A percentile compares a stretch with the other conserved stretches of the same genome.
phyloP scores from a whole-genome alignment of 2,888 invertebrate species.

The Acrobasis consociella region DNA sequence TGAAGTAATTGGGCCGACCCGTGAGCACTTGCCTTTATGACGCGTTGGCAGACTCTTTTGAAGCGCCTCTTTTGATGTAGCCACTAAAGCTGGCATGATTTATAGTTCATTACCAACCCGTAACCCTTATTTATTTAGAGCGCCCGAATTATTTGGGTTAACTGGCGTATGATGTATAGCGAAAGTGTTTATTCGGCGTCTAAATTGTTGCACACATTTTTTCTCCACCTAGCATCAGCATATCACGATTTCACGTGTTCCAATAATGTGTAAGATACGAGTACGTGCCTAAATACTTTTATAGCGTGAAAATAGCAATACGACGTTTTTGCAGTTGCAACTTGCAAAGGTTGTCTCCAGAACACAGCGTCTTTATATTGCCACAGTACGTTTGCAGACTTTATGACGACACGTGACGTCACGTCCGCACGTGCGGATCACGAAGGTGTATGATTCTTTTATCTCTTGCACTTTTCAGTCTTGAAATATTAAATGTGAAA shows the following conservation, averaged over 20 bases:
- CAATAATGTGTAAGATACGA: too few species aligned
- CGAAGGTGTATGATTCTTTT: too few species aligned
- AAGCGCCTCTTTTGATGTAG: constrained; percentile 54
- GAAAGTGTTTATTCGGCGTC: constrained; percentile 21
- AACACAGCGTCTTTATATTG: constrained; percentile 2
- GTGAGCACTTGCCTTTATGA: constrained; percentile 48
- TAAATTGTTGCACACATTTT: constrained; percentile 14
- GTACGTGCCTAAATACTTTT: too few species aligned
- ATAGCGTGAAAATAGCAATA: too few species aligned
- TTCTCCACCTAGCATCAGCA: background rate
- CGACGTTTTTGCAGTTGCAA: too few species aligned
- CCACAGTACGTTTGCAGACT: constrained; percentile 38
- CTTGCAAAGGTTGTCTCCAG: too few species aligned
- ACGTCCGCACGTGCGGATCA: constrained; percentile 41
- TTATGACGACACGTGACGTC: constrained; percentile 64
- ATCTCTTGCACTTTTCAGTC: too few species aligned
- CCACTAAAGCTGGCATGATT: constrained; percentile 50
- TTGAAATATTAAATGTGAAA: too few species aligned
- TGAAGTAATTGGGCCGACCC: constrained; percentile 52
- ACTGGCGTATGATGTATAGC: constrained; percentile 38
- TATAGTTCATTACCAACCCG: constrained; percentile 47
- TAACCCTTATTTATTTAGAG: constrained; percentile 46
- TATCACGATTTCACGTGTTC: too few species aligned
- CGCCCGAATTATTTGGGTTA: constrained; percentile 46
- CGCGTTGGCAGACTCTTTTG: constrained; percentile 42